Evolutionary conservation across 2,888 invertebrate species (phyloP), one percentile per base, ranked within the genome.

Genomic region (Noctua pronuba): DNA sequence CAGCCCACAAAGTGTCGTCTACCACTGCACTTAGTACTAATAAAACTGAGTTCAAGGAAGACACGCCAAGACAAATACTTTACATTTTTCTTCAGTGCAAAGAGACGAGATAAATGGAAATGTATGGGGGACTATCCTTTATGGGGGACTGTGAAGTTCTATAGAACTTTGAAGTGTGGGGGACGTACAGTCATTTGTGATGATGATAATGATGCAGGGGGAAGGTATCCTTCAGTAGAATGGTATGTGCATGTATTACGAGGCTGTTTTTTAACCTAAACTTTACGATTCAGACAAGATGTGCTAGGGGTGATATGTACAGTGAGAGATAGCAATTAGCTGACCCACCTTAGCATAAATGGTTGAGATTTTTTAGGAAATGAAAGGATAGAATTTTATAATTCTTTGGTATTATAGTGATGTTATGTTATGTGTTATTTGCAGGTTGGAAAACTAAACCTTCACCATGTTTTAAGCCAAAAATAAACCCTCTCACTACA

Each of bases 1-100:
- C 13, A 0, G 6, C 13, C 24, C 31, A 11, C 16, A 49, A n/a
- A 75, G 10, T 38, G 35, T 24, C 24, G 7, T 21, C 65, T 41
- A 52, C 44, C 18, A 73, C 73, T 73, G 41, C 80, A 80, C 85
- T 80, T 67, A 84, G 55, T 70, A 28, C 35, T 52, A 73, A 66
- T 55, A 80, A 69, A 46, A 77, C n/a, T 16, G 11, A 67, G 60
- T 16, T 72, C 38, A 38, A n/a, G 41, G 18, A 52, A 65, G 46
- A 28, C n/a, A 31, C 46, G 35, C 60, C 28, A 73, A 73, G 55
- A 72, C 35, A 72, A 84, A 84, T 62, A 70, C 38, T 60, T 58
- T 67, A 74, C 71, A 72, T 72, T 80, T 68, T 75, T 81, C 55
- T 83, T 69, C 28, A 18, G 16, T 24, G 7, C 31, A 60, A 58